phyloP scores from a whole-genome alignment of 2,888 invertebrate genomes.

The Drosophila kambysellisi region DNA sequence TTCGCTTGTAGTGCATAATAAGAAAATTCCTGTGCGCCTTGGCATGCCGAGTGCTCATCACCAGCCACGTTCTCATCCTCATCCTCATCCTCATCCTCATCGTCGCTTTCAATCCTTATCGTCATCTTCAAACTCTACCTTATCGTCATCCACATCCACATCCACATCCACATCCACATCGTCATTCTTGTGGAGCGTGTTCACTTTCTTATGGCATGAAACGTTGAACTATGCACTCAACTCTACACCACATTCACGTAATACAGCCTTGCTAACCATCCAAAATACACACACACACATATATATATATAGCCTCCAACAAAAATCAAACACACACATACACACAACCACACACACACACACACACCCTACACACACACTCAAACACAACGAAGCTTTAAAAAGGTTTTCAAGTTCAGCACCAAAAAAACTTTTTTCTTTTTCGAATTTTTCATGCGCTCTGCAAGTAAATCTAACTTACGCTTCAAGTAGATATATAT shows the following conservation, averaged over 20 bases:
- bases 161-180: constrained; percentile 28
- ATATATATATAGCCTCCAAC: background rate
- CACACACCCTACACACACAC: background rate
- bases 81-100: constrained; percentile 2
- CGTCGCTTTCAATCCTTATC: constrained; percentile 10
- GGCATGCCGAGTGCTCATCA: constrained; percentile 63
- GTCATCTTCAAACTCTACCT: constrained; percentile 7
- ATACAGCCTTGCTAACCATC: constrained; percentile 19
- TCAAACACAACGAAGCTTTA: background rate
- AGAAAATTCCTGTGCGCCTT: constrained; percentile 73
- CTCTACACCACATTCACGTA: constrained; percentile 36
- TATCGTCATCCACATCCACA: constrained; percentile 9
- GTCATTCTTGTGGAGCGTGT: constrained; percentile 27
- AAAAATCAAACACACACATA: background rate
- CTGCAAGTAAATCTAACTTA: no score
- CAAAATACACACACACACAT: background rate
- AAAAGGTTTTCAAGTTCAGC: constrained; percentile 1
- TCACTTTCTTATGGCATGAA: constrained; percentile 33
- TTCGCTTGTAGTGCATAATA: constrained; percentile 69
- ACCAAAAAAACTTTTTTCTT: background rate
- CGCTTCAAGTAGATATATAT: background rate
- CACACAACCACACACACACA: background rate
- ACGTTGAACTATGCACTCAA: constrained; percentile 48
- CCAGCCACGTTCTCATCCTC: background rate
- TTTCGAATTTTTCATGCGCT: background rate